These are phyloP conservation scores for Notothenia coriiceps DNA, from an alignment of 2,113 vertebrate genomes.

Conservation along the genomic window DNA sequence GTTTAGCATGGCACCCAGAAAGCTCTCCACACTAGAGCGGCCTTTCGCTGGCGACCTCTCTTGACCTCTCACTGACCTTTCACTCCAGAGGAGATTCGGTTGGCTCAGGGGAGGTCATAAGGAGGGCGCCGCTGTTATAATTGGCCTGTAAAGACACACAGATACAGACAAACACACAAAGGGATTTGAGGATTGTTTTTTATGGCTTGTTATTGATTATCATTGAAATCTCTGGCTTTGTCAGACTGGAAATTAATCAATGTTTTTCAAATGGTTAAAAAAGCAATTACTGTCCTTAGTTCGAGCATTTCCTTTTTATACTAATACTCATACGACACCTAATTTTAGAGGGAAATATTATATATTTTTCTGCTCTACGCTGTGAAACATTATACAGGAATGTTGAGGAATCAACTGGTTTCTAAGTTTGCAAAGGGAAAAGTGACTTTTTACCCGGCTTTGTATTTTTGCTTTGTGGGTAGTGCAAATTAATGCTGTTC, in stretches of 20 bases:
- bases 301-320: neutral
- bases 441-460: no score
- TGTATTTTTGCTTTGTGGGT: no score
- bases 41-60: constrained; percentile 63
- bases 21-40: constrained; percentile 7
- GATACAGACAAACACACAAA: neutral
- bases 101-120: constrained; percentile 63
- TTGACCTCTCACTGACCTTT: constrained; percentile 65
- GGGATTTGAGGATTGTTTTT: neutral
- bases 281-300: neutral
- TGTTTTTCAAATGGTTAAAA: neutral
- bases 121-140: constrained; percentile 60
- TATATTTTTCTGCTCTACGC: neutral
- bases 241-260: constrained; percentile 8
- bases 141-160: constrained; percentile 40
- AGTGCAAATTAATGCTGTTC: no score
- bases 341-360: neutral
- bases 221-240: constrained; percentile 1
- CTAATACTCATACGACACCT: no score
- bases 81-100: constrained; percentile 38
- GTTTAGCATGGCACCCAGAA: constrained; percentile 40
- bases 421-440: neutral
- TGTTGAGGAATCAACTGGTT: neutral
- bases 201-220: constrained; percentile 10
- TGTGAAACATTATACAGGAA: neutral